A percentile compares a stretch with the other conserved stretches of the same genome.
These are phyloP conservation scores for Heliconius melpomene DNA, from an alignment of 1,140 invertebrate genomes.

Conservation along the genomic window DNA sequence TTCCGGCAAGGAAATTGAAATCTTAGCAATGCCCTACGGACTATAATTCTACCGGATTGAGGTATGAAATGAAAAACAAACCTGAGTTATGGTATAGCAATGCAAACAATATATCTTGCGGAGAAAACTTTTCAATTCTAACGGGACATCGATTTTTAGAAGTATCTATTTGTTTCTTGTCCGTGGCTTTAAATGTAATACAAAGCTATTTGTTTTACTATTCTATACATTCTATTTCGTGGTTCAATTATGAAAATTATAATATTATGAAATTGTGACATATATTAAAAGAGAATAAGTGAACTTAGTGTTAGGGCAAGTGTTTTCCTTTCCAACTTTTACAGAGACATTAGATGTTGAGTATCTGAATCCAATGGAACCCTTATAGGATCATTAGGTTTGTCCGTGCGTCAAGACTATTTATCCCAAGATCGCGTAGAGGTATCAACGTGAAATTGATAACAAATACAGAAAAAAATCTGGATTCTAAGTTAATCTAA, in stretches of 20 bases:
- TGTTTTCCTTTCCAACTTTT: too few species aligned
- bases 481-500: too few species aligned
- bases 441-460: too few species aligned
- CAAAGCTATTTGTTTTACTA: background rate
- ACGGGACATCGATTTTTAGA: background rate
- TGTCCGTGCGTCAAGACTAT: too few species aligned
- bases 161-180: constrained; percentile 9
- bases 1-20: constrained; percentile 80
- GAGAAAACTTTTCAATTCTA: constrained; percentile 8
- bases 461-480: too few species aligned
- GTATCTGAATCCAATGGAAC: too few species aligned
- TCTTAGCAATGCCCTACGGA: constrained; percentile 78
- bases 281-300: too few species aligned
- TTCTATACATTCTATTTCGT: background rate
- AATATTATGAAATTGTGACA: too few species aligned
- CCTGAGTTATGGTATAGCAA: constrained; percentile 16
- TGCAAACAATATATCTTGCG: constrained; percentile 16
- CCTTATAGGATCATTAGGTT: too few species aligned
- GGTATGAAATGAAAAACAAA: constrained; percentile 71
- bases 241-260: background rate
- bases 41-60: constrained; percentile 64
- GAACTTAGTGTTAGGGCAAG: too few species aligned
- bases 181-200: background rate
- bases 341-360: too few species aligned
- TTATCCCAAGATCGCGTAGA: too few species aligned